These are phyloP conservation scores for Anoplopoma fimbria DNA, from an alignment of 2,113 vertebrate genomes.

Conservation along the genomic window DNA sequence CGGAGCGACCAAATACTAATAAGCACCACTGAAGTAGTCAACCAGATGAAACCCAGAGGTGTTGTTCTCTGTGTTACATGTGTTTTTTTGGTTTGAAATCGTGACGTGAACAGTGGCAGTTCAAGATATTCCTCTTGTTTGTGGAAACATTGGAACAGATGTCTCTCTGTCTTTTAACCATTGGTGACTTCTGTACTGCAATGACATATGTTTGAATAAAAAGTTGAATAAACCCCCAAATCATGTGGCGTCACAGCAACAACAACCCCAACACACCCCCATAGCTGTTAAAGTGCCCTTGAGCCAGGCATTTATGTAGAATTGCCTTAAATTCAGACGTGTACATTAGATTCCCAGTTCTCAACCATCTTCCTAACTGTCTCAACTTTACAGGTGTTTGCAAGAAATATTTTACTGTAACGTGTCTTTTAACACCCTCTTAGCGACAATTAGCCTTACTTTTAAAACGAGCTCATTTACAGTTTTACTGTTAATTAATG, in stretches of 20 bases:
- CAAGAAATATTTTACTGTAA: background rate
- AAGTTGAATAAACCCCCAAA: background rate
- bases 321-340: background rate
- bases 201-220: too few species aligned
- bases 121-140: too few species aligned
- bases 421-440: background rate
- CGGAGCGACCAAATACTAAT: constrained; percentile 12
- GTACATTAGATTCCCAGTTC: background rate
- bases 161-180: too few species aligned
- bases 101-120: background rate
- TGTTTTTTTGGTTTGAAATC: background rate
- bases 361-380: background rate
- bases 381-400: background rate
- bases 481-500: background rate
- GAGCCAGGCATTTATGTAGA: background rate
- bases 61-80: background rate
- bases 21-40: constrained; percentile 13
- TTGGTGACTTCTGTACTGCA: too few species aligned
- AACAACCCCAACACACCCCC: background rate
- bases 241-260: background rate
- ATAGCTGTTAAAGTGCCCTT: background rate
- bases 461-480: constrained; percentile 9
- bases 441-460: background rate
- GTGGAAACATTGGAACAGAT: too few species aligned
- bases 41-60: constrained; percentile 17